A percentile compares a stretch with the other conserved stretches of the same genome.
phyloP scores from a whole-genome alignment of 2,888 invertebrate genomes.

The Drosophila meridionalis region DNA sequence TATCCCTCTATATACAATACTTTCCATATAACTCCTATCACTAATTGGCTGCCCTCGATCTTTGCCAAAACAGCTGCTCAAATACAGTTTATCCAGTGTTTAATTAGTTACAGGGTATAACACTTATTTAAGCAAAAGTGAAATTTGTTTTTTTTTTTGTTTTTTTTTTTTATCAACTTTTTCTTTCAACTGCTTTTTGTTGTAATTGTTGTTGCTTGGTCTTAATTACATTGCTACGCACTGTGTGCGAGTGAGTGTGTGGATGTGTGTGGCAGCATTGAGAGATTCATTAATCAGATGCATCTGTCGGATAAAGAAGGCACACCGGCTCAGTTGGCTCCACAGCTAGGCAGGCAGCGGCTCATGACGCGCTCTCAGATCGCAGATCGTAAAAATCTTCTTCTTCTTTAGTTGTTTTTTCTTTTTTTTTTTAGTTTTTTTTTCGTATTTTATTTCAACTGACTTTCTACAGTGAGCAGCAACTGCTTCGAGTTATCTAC shows the following conservation, averaged over 20 bases:
- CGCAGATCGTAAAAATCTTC: slow-evolving; percentile 51
- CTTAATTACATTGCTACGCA: slow-evolving; percentile 78
- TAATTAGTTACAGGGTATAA: slow-evolving; percentile 7
- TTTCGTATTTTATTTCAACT: neutral
- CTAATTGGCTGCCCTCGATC: neutral
- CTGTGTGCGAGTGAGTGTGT: slow-evolving; percentile 14
- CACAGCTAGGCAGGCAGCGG: slow-evolving; percentile 53
- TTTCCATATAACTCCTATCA: neutral
- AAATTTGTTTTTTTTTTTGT: slow-evolving; percentile 15
- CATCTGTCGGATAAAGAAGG: slow-evolving; percentile 78
- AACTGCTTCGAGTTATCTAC: slow-evolving; percentile 17
- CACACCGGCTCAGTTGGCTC: slow-evolving; percentile 28
- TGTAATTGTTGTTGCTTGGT: slow-evolving; percentile 43
- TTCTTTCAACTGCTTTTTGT: slow-evolving; percentile 50
- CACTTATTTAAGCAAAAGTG: slow-evolving; percentile 56
- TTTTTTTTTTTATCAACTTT: slow-evolving; percentile 41
- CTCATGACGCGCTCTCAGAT: slow-evolving; percentile 63
- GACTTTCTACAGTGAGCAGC: slow-evolving; percentile 34
- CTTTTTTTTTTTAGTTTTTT: neutral
- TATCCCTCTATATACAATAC: neutral
- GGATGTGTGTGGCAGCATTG: slow-evolving; percentile 51
- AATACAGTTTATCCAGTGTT: neutral
- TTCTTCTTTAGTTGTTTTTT: slow-evolving; percentile 3
- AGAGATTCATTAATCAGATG: slow-evolving; percentile 80
- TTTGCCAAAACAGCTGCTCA: neutral